Evolutionary conservation across 2,797 vertebrate species (phyloP).

Genomic region (Argyrosomus regius): DNA sequence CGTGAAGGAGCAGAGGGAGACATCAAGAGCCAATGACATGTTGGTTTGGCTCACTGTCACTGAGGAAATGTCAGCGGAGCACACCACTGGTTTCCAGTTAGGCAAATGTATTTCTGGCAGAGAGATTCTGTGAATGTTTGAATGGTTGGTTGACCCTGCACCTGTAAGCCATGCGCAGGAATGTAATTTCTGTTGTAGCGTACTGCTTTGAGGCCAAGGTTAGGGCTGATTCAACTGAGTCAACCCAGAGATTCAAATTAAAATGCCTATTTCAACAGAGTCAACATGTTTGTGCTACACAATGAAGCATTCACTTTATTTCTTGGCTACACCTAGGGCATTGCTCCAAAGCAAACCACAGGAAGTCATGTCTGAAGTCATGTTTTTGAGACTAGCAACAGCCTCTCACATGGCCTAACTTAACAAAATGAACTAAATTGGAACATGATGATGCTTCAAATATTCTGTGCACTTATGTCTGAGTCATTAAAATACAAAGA

Average conservation of each 20-base stretch:
- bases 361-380: constrained; percentile 14
- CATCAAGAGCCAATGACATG: constrained; percentile 76
- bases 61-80: constrained; percentile 79
- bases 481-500: background rate
- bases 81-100: constrained; percentile 52
- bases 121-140: constrained; percentile 34
- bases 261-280: constrained; percentile 31
- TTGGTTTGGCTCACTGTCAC: constrained; percentile 73
- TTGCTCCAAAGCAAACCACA: constrained; percentile 8
- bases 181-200: constrained; percentile 67
- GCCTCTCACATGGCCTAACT: background rate
- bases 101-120: constrained; percentile 53
- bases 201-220: constrained; percentile 51
- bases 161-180: constrained; percentile 53
- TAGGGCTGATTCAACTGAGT: constrained; percentile 20
- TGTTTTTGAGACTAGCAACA: constrained; percentile 7
- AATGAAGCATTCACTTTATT: constrained; percentile 14
- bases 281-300: constrained; percentile 8
- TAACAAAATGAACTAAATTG: constrained; percentile 8
- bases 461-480: background rate
- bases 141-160: constrained; percentile 70
- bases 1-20: constrained; percentile 61
- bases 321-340: constrained; percentile 5
- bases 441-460: background rate
- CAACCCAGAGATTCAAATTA: constrained; percentile 33